Conservation (phyloP, 2,113 vertebrate genomes). For the Plectropomus leopardus region DNA sequence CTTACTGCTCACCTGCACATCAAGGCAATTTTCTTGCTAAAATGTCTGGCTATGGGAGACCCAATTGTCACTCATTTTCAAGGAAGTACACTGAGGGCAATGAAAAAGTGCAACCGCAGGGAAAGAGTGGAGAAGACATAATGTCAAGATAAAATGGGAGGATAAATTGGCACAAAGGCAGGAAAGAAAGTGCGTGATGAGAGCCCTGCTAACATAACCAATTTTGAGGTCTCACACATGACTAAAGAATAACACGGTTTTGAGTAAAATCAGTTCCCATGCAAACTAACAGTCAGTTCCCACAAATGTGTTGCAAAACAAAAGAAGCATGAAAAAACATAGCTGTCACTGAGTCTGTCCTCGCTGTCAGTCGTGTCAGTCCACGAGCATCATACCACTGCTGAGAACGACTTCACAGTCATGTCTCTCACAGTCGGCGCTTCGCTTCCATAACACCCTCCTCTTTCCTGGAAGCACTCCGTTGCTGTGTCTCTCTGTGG, state of each 20-base stretch:
- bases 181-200: neutral
- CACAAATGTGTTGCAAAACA: slow-evolving; percentile 41
- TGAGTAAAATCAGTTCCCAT: slow-evolving; percentile 3
- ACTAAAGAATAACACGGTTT: slow-evolving; percentile 1
- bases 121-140: neutral
- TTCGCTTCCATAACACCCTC: slow-evolving; percentile 42
- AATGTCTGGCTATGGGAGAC: neutral
- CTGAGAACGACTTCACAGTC: slow-evolving; percentile 55
- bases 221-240: neutral
- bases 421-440: slow-evolving; percentile 50
- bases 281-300: slow-evolving; percentile 15
- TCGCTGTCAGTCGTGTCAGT: slow-evolving; percentile 55
- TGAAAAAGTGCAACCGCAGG: neutral
- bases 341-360: slow-evolving; percentile 33
- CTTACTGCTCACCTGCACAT: neutral
- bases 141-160: neutral
- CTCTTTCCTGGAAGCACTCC: slow-evolving; percentile 36
- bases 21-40: slow-evolving; percentile 12
- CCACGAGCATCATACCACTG: slow-evolving; percentile 19
- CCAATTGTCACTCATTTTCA: neutral
- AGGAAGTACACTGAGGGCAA: neutral
- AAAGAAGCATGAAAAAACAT: slow-evolving; percentile 33
- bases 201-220: neutral
- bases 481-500: slow-evolving; percentile 40
- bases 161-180: neutral